Conservation (phyloP, 2,888 invertebrate genomes). For the Amitus sp. region DNA sequence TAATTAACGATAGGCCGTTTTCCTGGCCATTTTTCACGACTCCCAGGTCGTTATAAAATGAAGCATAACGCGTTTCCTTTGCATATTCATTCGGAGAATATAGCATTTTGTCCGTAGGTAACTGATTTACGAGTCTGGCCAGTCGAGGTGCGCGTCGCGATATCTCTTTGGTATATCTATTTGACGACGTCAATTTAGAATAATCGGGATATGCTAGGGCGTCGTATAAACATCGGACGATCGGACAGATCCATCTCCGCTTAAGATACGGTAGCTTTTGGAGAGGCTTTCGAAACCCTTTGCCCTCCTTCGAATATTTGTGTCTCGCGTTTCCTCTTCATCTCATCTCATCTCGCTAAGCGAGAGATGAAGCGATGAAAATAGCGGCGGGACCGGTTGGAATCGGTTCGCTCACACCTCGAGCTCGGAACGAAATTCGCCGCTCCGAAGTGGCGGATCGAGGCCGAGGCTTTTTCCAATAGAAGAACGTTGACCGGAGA, state of each 20-base stretch:
- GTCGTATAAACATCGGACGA: slow-evolving; percentile 15
- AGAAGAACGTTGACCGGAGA: no score
- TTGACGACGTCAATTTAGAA: slow-evolving; percentile 24
- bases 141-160: slow-evolving; percentile 15
- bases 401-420: slow-evolving; percentile 20
- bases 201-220: slow-evolving; percentile 19
- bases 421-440: slow-evolving; percentile 1
- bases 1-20: slow-evolving; percentile 7
- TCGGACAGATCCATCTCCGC: slow-evolving; percentile 1
- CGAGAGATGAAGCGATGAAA: slow-evolving; percentile 2
- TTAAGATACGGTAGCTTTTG: slow-evolving; percentile 48
- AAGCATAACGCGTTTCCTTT: background rate
- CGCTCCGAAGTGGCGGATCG: no score
- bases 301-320: no score
- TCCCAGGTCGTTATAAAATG: slow-evolving; percentile 2
- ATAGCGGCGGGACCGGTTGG: slow-evolving; percentile 9
- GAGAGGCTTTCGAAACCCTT: no score
- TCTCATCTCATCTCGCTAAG: no score
- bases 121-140: slow-evolving; percentile 26
- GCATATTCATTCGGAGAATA: slow-evolving; percentile 10
- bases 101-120: slow-evolving; percentile 24
- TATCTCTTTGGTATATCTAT: slow-evolving; percentile 25
- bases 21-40: slow-evolving; percentile 5
- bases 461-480: no score
- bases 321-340: no score